phyloP scores from a whole-genome alignment of 2,797 vertebrate genomes.

The Syndactyla subalaris region DNA sequence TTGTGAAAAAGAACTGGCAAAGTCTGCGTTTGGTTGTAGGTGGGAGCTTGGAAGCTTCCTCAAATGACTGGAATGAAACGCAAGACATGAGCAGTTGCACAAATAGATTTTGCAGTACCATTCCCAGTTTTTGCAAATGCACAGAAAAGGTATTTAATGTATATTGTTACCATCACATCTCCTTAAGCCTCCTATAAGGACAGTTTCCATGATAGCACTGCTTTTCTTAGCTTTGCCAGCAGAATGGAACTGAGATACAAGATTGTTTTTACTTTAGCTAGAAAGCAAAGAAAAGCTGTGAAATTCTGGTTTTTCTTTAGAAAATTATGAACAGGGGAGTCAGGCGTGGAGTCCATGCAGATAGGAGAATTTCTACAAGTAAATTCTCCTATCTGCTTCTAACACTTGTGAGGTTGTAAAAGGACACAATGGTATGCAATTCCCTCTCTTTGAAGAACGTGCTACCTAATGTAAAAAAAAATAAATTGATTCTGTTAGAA shows the following conservation, averaged over 20 bases:
- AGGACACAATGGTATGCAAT: neutral
- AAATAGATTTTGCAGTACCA: neutral
- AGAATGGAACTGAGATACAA: neutral
- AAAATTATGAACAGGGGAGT: neutral
- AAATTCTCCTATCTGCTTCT: neutral
- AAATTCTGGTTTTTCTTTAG: neutral
- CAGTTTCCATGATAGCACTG: neutral
- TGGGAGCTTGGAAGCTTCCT: neutral
- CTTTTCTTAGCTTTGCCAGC: neutral
- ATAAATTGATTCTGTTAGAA: neutral
- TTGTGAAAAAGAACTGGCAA: neutral
- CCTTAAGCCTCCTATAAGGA: neutral
- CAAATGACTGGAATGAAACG: neutral
- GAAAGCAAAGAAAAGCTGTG: neutral
- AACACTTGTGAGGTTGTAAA: neutral
- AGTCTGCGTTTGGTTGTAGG: neutral
- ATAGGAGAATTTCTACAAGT: neutral
- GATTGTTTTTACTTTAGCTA: neutral
- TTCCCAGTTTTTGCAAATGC: neutral
- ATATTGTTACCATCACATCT: neutral
- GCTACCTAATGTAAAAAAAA: neutral
- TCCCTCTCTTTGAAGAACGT: neutral
- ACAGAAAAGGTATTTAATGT: neutral
- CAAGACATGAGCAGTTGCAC: neutral
- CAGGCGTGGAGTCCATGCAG: neutral